A percentile compares a stretch with the other conserved stretches of the same genome.
Evolutionary conservation across 2,888 invertebrate species (phyloP).

Genomic region (Drosophila lacicola): DNA sequence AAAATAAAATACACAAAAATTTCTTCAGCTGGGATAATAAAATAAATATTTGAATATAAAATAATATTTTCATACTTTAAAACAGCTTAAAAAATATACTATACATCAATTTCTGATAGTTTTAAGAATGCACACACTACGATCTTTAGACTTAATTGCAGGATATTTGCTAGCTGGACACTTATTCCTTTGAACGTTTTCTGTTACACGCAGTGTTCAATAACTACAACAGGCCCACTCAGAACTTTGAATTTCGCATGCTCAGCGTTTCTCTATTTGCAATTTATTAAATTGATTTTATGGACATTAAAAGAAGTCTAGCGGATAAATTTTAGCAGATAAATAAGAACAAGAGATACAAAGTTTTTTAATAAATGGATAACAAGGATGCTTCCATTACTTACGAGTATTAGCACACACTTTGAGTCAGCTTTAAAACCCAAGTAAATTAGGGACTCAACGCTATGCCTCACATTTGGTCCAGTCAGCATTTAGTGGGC

Average conservation of each 20-base stretch:
- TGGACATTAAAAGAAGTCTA: conserved; percentile 1
- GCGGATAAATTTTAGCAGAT: neutral
- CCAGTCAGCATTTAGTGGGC: conserved; percentile 14
- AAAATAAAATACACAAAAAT: too few species aligned
- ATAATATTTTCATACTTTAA: too few species aligned
- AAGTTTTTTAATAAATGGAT: conserved; percentile 8
- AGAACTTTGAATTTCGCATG: neutral
- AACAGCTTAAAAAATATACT: too few species aligned
- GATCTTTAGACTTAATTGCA: too few species aligned
- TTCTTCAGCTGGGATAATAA: too few species aligned
- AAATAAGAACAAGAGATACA: neutral
- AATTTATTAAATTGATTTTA: conserved; percentile 9
- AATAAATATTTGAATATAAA: too few species aligned
- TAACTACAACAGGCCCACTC: conserved; percentile 3
- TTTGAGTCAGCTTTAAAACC: conserved; percentile 34
- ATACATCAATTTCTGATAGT: too few species aligned
- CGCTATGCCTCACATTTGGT: neutral
- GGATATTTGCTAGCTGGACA: too few species aligned
- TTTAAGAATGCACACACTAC: too few species aligned
- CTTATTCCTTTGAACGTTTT: neutral
- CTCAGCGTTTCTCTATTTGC: neutral
- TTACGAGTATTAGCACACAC: conserved; percentile 3
- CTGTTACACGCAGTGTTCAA: conserved; percentile 2
- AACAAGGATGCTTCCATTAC: conserved; percentile 2
- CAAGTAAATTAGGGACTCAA: conserved; percentile 41